A percentile compares a stretch with the other conserved stretches of the same genome.
phyloP scores from a whole-genome alignment of 2,888 invertebrate genomes.

The Torymus aiolomorphi region DNA sequence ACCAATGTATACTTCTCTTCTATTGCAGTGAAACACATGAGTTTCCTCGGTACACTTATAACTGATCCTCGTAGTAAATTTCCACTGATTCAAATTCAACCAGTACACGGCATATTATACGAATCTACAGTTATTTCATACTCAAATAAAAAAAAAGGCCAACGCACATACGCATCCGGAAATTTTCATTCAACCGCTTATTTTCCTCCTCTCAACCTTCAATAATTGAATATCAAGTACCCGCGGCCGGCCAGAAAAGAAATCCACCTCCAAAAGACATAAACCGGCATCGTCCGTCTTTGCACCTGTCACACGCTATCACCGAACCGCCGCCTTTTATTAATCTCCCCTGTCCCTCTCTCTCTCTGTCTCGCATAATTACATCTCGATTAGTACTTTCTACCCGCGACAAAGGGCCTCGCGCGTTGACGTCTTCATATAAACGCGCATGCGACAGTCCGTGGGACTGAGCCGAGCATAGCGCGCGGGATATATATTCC shows the following conservation, averaged over 20 bases:
- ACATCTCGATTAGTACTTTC: constrained; percentile 52
- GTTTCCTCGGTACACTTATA: too few species aligned
- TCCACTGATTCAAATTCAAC: too few species aligned
- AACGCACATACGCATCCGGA: too few species aligned
- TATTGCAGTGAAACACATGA: too few species aligned
- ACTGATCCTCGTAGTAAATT: too few species aligned
- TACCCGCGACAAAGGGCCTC: constrained; percentile 16
- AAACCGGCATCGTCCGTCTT: constrained; percentile 4
- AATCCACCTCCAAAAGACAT: not conserved
- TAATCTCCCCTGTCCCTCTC: not conserved
- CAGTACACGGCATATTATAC: too few species aligned
- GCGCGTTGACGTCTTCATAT: constrained; percentile 32
- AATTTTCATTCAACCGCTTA: not conserved
- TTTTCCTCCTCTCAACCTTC: not conserved
- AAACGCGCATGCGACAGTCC: constrained; percentile 2
- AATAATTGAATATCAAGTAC: constrained; percentile 22
- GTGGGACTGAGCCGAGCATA: constrained; percentile 24
- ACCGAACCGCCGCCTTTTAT: not conserved
- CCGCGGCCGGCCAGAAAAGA: not conserved
- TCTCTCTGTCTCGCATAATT: constrained; percentile 35
- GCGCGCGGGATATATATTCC: too few species aligned
- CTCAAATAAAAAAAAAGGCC: too few species aligned
- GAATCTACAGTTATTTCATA: too few species aligned
- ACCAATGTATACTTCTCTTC: too few species aligned
- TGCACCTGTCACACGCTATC: not conserved